These are phyloP conservation scores for Stigmatopora nigra DNA, from an alignment of 2,113 vertebrate species.

Conservation along the genomic window DNA sequence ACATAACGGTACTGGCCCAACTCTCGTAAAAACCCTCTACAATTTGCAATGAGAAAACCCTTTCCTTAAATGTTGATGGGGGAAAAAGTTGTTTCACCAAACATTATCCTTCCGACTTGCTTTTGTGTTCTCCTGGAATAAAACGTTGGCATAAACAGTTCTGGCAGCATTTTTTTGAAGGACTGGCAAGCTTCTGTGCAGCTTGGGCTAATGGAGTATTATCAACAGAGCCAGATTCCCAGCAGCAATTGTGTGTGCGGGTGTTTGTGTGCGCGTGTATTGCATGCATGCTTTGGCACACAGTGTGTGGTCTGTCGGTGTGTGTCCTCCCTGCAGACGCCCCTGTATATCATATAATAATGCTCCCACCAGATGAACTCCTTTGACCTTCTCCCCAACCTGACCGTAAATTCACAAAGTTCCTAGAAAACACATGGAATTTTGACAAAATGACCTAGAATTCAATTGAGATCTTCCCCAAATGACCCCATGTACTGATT, in stretches of 20 bases:
- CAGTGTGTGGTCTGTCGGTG: conserved; percentile 63
- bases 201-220: conserved; percentile 71
- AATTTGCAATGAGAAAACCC: conserved; percentile 33
- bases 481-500: conserved; percentile 27
- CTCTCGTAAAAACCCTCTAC: conserved; percentile 29
- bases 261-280: conserved; percentile 34
- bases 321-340: conserved; percentile 56
- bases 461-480: neutral
- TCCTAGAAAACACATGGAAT: neutral
- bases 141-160: conserved; percentile 61
- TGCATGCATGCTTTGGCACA: conserved; percentile 52
- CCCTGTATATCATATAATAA: conserved; percentile 46
- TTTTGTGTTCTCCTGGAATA: conserved; percentile 59
- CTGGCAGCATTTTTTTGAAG: conserved; percentile 68
- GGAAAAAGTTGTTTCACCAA: conserved; percentile 28
- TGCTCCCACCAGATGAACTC: conserved; percentile 16
- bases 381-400: neutral
- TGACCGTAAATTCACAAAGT: neutral
- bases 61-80: conserved; percentile 53
- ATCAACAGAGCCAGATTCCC: conserved; percentile 68
- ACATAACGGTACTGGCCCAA: conserved; percentile 31
- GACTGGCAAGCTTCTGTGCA: conserved; percentile 62
- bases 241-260: conserved; percentile 53
- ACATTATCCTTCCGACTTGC: conserved; percentile 32
- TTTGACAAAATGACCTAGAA: neutral